phyloP scores from a whole-genome alignment of 2,797 vertebrate genomes.

The Pangasius mekongensis region DNA sequence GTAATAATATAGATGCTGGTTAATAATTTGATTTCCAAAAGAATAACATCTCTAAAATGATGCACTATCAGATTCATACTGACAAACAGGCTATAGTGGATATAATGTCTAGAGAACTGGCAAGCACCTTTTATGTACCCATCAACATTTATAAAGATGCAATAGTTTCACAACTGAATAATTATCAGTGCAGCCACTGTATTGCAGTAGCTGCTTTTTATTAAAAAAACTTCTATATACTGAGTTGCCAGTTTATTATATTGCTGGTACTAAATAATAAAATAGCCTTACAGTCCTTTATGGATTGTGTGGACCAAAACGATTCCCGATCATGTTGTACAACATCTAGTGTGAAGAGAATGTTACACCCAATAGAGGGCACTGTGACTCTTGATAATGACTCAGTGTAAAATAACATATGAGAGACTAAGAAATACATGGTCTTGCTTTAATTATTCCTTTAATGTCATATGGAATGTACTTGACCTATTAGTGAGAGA shows the following conservation, averaged over 20 bases:
- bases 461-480: neutral
- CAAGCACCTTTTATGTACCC: neutral
- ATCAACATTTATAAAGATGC: neutral
- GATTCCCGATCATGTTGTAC: neutral
- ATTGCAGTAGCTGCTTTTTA: neutral
- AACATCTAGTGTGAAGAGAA: neutral
- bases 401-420: neutral
- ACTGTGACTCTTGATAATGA: conserved; percentile 53
- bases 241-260: neutral
- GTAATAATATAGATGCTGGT: too few relatives aligned
- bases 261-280: neutral
- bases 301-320: neutral
- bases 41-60: neutral
- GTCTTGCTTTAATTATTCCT: neutral
- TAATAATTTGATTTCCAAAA: neutral
- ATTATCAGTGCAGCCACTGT: neutral
- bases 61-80: neutral
- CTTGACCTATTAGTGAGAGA: neutral
- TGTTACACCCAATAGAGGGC: conserved; percentile 57
- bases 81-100: neutral
- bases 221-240: neutral
- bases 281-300: neutral
- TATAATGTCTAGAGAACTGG: neutral
- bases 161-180: neutral
- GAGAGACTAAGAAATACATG: neutral